Conservation (phyloP, 2,797 vertebrate species). For the Scolopax bukidnonensis region DNA sequence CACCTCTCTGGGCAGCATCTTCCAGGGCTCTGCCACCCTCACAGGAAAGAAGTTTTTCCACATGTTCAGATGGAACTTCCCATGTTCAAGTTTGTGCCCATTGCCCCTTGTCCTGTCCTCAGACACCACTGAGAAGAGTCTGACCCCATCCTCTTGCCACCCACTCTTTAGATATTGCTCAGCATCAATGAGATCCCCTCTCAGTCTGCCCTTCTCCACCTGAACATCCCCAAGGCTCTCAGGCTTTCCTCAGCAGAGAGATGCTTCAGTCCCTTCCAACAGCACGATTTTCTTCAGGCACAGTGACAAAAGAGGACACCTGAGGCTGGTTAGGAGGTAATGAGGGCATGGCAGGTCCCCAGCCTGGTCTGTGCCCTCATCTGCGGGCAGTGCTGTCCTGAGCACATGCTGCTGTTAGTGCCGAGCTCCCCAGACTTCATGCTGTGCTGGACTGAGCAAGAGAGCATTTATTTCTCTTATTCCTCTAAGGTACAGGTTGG, state of each 20-base stretch:
- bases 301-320: neutral
- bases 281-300: neutral
- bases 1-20: neutral
- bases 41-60: neutral
- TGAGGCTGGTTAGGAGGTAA: neutral
- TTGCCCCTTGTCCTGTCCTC: neutral
- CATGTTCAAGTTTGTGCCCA: neutral
- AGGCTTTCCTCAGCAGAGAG: neutral
- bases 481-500: neutral
- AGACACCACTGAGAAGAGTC: neutral
- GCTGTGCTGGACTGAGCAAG: neutral
- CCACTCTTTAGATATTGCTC: neutral
- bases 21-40: neutral
- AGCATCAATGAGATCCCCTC: neutral
- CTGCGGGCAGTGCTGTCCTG: neutral
- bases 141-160: neutral
- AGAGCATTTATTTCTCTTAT: neutral
- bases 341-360: neutral
- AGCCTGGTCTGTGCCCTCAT: too few relatives aligned
- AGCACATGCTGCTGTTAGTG: fast-evolving
- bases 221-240: neutral
- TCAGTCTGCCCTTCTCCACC: neutral
- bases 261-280: neutral
- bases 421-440: neutral
- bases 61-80: neutral